Evolutionary conservation across 2,113 vertebrate species (phyloP).

Genomic region (Octodon degus): DNA sequence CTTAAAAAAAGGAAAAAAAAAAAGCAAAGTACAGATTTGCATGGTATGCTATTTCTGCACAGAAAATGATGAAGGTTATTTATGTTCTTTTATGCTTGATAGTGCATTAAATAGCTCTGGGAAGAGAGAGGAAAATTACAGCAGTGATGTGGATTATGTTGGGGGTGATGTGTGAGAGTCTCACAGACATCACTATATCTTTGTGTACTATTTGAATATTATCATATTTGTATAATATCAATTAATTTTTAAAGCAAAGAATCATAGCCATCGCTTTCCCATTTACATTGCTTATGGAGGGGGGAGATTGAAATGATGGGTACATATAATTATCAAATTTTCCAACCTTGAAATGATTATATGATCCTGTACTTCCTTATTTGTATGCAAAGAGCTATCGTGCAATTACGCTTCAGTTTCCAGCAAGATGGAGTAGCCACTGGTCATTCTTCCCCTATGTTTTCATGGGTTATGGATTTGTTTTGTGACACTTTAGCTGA

Average conservation of each 20-base stretch:
- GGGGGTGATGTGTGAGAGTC: neutral
- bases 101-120: constrained; percentile 44
- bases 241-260: neutral
- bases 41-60: neutral
- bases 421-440: neutral
- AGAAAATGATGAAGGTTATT: neutral
- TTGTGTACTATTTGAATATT: neutral
- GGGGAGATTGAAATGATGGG: neutral
- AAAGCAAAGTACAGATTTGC: neutral
- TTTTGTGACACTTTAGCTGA: neutral
- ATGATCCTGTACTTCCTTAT: neutral
- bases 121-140: neutral
- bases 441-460: neutral
- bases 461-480: neutral
- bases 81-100: neutral
- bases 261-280: neutral
- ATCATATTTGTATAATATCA: neutral
- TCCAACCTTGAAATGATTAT: neutral
- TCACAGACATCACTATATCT: neutral
- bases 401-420: neutral
- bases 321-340: neutral
- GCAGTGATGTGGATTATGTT: neutral
- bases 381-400: neutral
- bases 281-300: neutral
- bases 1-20: neutral